phyloP scores from a whole-genome alignment of 2,797 vertebrate species.

The Sebastiscus albofasciatus region DNA sequence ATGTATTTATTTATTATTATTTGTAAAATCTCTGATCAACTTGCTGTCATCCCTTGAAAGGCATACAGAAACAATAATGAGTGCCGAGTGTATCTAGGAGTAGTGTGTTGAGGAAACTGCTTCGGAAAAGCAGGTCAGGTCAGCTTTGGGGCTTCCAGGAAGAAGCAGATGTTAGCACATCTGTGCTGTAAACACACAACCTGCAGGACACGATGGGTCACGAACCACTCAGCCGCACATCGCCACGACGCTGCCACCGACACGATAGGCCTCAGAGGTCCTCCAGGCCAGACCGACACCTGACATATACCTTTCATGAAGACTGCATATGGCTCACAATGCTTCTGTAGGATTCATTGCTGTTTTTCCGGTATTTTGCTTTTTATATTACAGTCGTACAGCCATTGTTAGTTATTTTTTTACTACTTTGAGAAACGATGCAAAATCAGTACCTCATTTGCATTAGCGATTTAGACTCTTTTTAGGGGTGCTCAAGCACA shows the following conservation, averaged over 20 bases:
- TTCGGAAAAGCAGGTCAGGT: conserved; percentile 57
- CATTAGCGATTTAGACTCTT: no score
- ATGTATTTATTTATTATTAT: background rate
- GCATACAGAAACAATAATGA: conserved; percentile 68
- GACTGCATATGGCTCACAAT: background rate
- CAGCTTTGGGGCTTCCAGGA: conserved; percentile 60
- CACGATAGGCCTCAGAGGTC: background rate
- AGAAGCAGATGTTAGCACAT: conserved; percentile 76
- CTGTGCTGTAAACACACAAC: conserved; percentile 67
- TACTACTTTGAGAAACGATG: background rate
- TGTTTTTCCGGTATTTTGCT: background rate
- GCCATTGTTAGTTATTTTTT: background rate
- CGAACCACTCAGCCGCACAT: conserved; percentile 20
- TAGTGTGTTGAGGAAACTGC: conserved; percentile 4
- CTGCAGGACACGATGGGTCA: conserved; percentile 57
- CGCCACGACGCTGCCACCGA: conserved; percentile 12
- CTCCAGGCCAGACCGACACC: conserved; percentile 3
- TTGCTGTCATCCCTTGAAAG: background rate
- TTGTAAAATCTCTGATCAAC: background rate
- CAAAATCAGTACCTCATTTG: background rate
- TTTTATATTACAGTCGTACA: background rate
- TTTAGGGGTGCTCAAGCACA: no score
- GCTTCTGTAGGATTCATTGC: background rate
- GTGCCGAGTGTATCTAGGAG: conserved; percentile 4
- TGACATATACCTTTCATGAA: background rate